Evolutionary conservation across 2,797 vertebrate species (phyloP).

Genomic region (Masticophis lateralis): DNA sequence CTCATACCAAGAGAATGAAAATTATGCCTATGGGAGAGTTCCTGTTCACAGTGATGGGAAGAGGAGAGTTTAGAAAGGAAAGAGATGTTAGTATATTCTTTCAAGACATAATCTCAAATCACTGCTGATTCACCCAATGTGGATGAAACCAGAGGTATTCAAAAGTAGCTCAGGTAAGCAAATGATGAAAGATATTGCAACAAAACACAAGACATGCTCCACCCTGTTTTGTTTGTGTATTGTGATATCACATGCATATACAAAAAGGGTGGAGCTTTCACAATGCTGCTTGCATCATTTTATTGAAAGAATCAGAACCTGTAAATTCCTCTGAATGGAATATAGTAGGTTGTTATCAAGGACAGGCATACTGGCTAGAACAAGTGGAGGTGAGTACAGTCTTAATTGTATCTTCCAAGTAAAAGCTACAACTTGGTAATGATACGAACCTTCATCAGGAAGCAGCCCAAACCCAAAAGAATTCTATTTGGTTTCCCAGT

Average conservation of each 20-base stretch:
- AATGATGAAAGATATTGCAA: background rate
- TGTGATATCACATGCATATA: background rate
- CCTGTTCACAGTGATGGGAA: background rate
- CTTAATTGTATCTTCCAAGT: background rate
- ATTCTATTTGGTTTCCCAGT: background rate
- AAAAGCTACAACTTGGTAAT: background rate
- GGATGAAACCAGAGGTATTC: background rate
- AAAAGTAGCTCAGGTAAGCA: background rate
- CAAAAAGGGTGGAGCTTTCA: background rate
- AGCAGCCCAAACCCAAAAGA: background rate
- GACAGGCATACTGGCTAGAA: background rate
- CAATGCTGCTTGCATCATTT: background rate
- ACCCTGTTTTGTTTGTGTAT: background rate
- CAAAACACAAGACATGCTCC: background rate
- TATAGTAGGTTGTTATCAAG: background rate
- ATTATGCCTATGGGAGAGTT: background rate
- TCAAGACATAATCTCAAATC: background rate
- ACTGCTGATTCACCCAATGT: background rate
- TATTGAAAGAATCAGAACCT: background rate
- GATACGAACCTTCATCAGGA: background rate
- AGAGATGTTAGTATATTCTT: background rate
- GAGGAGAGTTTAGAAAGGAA: background rate
- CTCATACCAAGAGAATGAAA: background rate
- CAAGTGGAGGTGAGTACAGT: background rate
- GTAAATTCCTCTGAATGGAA: background rate